These are phyloP conservation scores for Hassar affinis DNA, from an alignment of 2,113 vertebrate genomes.

Conservation along the genomic window DNA sequence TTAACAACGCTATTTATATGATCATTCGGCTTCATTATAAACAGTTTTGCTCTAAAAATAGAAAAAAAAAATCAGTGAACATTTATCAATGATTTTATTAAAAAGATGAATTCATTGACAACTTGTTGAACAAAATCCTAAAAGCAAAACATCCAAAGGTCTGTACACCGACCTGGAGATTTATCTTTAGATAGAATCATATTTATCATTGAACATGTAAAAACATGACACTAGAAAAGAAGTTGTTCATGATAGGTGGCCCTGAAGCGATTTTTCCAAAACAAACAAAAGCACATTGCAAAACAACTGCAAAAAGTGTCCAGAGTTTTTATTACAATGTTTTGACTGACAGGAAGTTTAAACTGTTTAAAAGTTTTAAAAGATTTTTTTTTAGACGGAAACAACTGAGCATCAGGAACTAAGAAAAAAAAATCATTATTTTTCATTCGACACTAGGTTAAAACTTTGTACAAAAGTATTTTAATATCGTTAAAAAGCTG, in stretches of 20 bases:
- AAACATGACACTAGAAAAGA: not conserved
- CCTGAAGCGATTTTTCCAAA: not conserved
- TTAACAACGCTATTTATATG: not conserved
- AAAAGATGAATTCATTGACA: not conserved
- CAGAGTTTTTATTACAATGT: conserved; percentile 4
- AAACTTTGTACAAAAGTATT: conserved; percentile 26
- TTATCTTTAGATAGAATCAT: not conserved
- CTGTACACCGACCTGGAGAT: not conserved
- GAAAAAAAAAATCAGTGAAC: not conserved
- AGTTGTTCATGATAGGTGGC: no score
- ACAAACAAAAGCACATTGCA: not conserved
- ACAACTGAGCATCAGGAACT: conserved; percentile 1
- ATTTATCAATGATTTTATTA: not conserved
- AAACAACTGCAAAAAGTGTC: not conserved
- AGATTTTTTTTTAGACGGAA: not conserved
- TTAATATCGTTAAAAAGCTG: conserved; percentile 22
- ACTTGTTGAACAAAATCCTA: not conserved
- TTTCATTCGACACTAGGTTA: not conserved
- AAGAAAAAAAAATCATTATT: conserved; percentile 10
- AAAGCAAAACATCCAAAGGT: not conserved
- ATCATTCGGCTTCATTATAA: not conserved
- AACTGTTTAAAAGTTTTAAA: not conserved
- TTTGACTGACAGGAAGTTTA: not conserved
- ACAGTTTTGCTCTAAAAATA: no score
- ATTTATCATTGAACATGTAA: not conserved